Base-by-base conservation (phyloP, 2,888 invertebrate genomes). In the Chrysolina americana region DNA sequence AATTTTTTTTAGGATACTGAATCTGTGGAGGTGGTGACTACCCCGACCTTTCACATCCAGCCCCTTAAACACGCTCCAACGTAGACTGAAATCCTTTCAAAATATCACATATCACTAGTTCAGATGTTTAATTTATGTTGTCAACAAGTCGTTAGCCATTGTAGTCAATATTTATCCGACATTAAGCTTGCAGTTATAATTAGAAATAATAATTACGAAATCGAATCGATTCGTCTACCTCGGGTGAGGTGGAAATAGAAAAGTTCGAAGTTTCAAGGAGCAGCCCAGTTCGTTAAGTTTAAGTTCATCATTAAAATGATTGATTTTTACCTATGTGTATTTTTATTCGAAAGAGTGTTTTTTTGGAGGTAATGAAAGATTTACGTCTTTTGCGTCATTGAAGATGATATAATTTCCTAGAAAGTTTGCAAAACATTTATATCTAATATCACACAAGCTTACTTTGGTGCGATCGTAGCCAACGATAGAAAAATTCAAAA, bases 241-340 rank as follows among this genome's bases (percentile, higher is more conserved):
- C n/a, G 36, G 28, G 13, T n/a, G 59, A 59, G 36, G 59, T 59
- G 59, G 11, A 59, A 59, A 59, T 59, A 59, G 59, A 59, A 23
- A 36, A 23, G 59, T 28, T 10, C 28, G 36, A 36, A 59, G 36
- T 59, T 36, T 59, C 59, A 59, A 59, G 59, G 59, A 28, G 59
- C n/a, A 59, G 59, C 9, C 36, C 15, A n/a, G 59, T n/a, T 59
- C 28, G 59, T 59, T 59, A 59, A 28, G n/a, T 59, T 59, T 8
- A 36, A 15, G 36, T 59, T 59, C n/a, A 13, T 59, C 59, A 36
- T 59, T 28, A 28, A 59, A 23, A 59, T 59, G 59, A 59, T 59
- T 59, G 59, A 59, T 59, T 59, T 59, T 59, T n/a, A 59, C 59
- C 59, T 59, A 28, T 59, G 59, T 59, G 28, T 59, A 59, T 59